Conservation (phyloP, 92 coral and sea anemone species). For the Phenganax marumi region DNA sequence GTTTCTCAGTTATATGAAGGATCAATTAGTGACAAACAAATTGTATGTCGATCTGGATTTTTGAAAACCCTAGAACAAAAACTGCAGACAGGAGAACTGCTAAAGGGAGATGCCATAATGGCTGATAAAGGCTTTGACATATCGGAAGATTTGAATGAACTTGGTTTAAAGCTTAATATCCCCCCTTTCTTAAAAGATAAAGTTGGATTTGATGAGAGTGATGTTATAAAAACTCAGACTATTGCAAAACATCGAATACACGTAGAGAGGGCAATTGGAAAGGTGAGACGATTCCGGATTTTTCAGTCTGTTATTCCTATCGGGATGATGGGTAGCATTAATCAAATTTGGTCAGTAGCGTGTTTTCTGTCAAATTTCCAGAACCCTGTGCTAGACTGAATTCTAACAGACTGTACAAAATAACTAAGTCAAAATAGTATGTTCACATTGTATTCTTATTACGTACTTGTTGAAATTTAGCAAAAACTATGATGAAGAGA, state of each 20-base stretch:
- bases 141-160: conserved; percentile 21
- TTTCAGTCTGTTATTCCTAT: conserved; percentile 47
- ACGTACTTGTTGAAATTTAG: no score
- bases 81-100: conserved; percentile 26
- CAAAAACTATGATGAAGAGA: no score
- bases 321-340: conserved; percentile 55
- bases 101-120: conserved; percentile 52
- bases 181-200: conserved; percentile 60
- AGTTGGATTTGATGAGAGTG: conserved; percentile 42
- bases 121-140: conserved; percentile 63
- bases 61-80: conserved; percentile 47
- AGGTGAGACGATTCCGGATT: conserved; percentile 49
- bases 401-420: no score
- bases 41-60: conserved; percentile 57
- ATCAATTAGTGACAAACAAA: conserved; percentile 57
- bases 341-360: conserved; percentile 58
- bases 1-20: conserved; percentile 43
- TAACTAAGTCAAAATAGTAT: no score
- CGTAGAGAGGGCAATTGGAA: conserved; percentile 58
- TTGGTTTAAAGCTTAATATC: conserved; percentile 29
- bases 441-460: no score
- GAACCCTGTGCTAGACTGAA: no score
- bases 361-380: conserved; percentile 48
- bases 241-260: conserved; percentile 54
- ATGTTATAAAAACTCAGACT: conserved; percentile 52